These are phyloP conservation scores for Triops longicaudatus DNA, from an alignment of 1,140 invertebrate genomes.

Conservation along the genomic window DNA sequence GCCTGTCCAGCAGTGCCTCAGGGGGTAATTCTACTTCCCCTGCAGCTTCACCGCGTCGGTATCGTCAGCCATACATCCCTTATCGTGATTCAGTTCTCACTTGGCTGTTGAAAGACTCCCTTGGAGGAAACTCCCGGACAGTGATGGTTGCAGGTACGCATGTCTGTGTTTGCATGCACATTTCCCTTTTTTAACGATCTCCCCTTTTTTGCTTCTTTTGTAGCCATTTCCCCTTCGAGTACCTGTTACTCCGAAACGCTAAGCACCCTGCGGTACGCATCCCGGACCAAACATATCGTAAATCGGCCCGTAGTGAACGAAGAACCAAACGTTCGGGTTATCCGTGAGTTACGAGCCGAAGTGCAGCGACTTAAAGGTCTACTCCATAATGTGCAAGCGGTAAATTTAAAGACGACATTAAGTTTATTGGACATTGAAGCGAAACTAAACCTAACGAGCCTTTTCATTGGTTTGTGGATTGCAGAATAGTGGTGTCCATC, in stretches of 20 bases:
- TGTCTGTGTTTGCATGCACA: not conserved
- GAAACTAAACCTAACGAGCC: not conserved
- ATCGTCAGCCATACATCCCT: constrained; percentile 57
- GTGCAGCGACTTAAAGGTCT: constrained; percentile 46
- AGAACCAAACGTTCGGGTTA: constrained; percentile 50
- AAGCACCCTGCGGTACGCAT: constrained; percentile 58
- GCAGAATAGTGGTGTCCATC: not conserved
- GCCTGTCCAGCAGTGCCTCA: constrained; percentile 15
- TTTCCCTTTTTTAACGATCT: not conserved
- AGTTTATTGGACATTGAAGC: not conserved
- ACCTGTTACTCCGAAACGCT: constrained; percentile 60
- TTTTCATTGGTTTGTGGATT: constrained; percentile 9
- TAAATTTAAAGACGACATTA: constrained; percentile 27
- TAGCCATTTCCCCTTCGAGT: constrained; percentile 59
- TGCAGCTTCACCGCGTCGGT: constrained; percentile 26
- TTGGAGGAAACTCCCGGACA: constrained; percentile 89
- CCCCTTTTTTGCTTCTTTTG: constrained; percentile 34
- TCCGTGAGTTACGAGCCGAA: constrained; percentile 49
- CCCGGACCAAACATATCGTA: constrained; percentile 58
- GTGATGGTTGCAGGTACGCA: constrained; percentile 70
- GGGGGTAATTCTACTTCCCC: constrained; percentile 11
- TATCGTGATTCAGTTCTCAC: constrained; percentile 85
- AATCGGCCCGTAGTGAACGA: constrained; percentile 57
- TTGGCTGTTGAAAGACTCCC: constrained; percentile 80
- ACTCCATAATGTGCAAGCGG: constrained; percentile 38